Conservation (phyloP, 2,113 vertebrate genomes). For the Pholis gunnellus region DNA sequence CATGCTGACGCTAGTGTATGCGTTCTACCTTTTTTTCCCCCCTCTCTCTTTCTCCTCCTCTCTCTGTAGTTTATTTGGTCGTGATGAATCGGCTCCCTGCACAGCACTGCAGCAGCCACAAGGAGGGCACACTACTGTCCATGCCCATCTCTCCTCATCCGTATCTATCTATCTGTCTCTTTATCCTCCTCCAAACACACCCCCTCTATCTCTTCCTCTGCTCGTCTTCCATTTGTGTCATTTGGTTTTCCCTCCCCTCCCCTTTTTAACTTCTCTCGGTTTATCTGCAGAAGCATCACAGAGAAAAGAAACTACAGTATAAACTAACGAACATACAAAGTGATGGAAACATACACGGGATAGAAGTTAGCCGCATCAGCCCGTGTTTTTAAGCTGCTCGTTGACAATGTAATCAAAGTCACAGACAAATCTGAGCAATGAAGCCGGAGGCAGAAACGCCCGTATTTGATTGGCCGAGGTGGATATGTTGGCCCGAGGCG, state of each 20-base stretch:
- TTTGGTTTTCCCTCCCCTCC: not conserved
- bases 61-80: conserved; percentile 68
- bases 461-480: conserved; percentile 4
- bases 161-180: conserved; percentile 22
- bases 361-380: not conserved
- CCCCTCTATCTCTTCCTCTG: conserved; percentile 4
- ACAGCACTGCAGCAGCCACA: conserved; percentile 75
- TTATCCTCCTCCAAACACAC: conserved; percentile 2
- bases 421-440: not conserved
- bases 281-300: conserved; percentile 22
- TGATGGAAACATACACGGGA: not conserved
- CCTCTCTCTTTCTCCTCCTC: conserved; percentile 37
- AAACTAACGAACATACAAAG: conserved; percentile 1
- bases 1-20: conserved; percentile 72
- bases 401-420: not conserved
- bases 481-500: too few relatives aligned
- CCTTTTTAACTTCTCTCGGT: not conserved
- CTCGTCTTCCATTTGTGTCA: conserved; percentile 32
- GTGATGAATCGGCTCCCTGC: conserved; percentile 75
- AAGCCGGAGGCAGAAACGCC: not conserved
- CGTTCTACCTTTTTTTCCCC: conserved; percentile 23
- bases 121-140: conserved; percentile 68
- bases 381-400: conserved; percentile 2
- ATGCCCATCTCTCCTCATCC: conserved; percentile 53
- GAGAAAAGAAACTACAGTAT: not conserved